A percentile compares a stretch with the other conserved stretches of the same genome.
Evolutionary conservation across 2,113 vertebrate species (phyloP).

Genomic region (Psilopogon haemacephalus): DNA sequence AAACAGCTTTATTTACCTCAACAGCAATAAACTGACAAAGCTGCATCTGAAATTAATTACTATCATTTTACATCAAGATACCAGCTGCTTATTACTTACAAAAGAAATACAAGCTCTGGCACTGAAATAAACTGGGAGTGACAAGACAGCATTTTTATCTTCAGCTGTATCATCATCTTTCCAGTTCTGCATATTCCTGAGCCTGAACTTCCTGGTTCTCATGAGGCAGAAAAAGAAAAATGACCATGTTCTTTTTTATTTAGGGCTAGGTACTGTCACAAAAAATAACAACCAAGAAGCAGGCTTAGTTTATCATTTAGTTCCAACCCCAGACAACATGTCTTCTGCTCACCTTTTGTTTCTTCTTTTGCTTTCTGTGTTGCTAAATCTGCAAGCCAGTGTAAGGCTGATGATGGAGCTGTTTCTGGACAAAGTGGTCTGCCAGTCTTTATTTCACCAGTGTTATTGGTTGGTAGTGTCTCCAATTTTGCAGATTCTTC

Average conservation of each 20-base stretch:
- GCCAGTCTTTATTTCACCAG: constrained; percentile 80
- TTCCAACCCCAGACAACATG: neutral
- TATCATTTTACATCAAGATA: neutral
- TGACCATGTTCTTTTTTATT: neutral
- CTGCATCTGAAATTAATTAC: neutral
- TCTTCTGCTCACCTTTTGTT: constrained; percentile 87
- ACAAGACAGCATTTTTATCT: neutral
- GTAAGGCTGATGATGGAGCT: constrained; percentile 89
- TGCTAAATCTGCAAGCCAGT: constrained; percentile 97
- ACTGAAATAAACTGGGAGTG: neutral
- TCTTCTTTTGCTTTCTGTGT: constrained; percentile 98
- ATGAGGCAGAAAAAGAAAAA: neutral
- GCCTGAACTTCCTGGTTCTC: neutral
- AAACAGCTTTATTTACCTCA: neutral
- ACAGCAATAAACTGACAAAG: neutral
- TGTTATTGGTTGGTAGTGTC: constrained; percentile 60
- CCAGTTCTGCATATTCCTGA: neutral
- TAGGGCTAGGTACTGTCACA: neutral
- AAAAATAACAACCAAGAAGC: neutral
- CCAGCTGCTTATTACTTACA: neutral
- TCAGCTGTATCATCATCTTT: neutral
- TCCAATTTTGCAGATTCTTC: constrained; percentile 75
- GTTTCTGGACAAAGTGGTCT: constrained; percentile 82
- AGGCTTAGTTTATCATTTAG: neutral
- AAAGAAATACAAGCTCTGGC: neutral